Conservation (phyloP, 2,888 invertebrate species). For the Campoletis raptor region DNA sequence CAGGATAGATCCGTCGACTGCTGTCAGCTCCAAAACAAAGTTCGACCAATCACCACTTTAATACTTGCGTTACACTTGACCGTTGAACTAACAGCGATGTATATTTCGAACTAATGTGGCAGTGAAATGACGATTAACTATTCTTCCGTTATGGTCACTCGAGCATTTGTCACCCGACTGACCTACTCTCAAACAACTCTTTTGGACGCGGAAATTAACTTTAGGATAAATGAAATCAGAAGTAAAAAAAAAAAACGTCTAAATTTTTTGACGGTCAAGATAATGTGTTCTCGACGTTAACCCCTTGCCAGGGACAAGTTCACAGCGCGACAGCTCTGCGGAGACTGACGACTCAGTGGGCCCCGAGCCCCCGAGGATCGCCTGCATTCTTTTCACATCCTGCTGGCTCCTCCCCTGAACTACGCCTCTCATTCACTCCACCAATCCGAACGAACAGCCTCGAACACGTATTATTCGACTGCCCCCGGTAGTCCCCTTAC, state of each 20-base stretch:
- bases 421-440: conserved; percentile 17
- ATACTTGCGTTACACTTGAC: background rate
- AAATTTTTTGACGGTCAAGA: background rate
- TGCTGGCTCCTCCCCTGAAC: conserved; percentile 68
- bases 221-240: background rate
- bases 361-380: conserved; percentile 43
- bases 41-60: conserved; percentile 1
- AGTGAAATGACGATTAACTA: background rate
- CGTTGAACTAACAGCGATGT: background rate
- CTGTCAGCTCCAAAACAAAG: conserved; percentile 5
- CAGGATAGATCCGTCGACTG: conserved; percentile 16
- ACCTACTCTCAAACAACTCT: background rate
- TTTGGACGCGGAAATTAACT: background rate
- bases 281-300: background rate
- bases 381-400: conserved; percentile 45
- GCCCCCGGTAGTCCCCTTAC: background rate
- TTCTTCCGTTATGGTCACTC: background rate
- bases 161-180: background rate
- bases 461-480: background rate
- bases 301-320: conserved; percentile 23
- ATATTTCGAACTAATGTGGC: background rate
- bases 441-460: conserved; percentile 7
- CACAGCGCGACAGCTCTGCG: conserved; percentile 76
- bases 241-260: background rate
- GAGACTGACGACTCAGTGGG: conserved; percentile 75